phyloP scores from a whole-genome alignment of 2,113 vertebrate genomes.

The Psilopsiagon aymara region DNA sequence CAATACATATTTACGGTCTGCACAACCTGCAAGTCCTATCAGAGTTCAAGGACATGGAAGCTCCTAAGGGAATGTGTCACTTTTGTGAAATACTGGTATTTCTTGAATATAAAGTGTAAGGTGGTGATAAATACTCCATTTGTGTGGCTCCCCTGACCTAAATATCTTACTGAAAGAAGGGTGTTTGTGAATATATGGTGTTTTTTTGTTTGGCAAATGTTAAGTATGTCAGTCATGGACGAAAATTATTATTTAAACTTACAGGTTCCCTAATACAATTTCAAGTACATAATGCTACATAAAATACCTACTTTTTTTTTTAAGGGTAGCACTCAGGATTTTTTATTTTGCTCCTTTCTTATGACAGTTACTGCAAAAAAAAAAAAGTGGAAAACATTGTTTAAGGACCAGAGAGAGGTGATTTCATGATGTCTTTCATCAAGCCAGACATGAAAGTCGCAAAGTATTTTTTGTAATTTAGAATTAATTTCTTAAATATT shows the following conservation, averaged over 20 bases:
- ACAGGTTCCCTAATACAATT: neutral
- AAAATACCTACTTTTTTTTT: neutral
- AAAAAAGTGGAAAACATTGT: neutral
- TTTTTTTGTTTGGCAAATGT: neutral
- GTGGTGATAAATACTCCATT: neutral
- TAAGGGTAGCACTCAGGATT: neutral
- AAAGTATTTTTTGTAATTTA: neutral
- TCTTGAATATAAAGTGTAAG: neutral
- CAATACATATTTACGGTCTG: neutral
- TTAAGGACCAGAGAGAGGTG: neutral
- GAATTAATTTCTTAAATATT: neutral
- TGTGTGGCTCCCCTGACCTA: neutral
- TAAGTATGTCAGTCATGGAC: neutral
- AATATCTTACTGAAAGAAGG: neutral
- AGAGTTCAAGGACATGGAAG: neutral
- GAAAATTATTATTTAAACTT: neutral
- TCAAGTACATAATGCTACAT: neutral
- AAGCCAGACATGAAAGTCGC: neutral
- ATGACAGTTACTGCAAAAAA: neutral
- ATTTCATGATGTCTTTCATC: neutral
- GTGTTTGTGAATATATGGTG: neutral
- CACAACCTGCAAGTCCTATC: neutral
- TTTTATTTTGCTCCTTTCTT: neutral
- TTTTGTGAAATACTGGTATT: neutral
- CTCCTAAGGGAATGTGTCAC: neutral